These are phyloP conservation scores for Taurulus bubalis DNA, from an alignment of 2,113 vertebrate genomes.

Conservation along the genomic window DNA sequence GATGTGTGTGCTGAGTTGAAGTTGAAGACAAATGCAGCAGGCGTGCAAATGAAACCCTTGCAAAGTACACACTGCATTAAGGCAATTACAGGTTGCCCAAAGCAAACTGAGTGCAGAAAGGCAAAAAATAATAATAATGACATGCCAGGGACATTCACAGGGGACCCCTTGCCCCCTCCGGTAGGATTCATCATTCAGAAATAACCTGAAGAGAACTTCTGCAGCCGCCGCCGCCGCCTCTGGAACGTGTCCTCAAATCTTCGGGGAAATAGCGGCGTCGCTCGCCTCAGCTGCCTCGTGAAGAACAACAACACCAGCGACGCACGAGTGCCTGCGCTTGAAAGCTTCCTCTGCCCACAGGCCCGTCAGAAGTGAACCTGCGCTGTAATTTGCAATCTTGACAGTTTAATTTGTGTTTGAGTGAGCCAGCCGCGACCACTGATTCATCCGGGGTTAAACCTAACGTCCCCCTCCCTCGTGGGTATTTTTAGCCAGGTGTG, in stretches of 20 bases:
- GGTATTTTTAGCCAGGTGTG: constrained; percentile 61
- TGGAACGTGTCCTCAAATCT: constrained; percentile 38
- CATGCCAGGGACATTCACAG: constrained; percentile 37
- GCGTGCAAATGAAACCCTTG: constrained; percentile 32
- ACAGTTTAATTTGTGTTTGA: neutral
- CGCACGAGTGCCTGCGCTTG: constrained; percentile 2
- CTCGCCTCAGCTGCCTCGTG: constrained; percentile 32
- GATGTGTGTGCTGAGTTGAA: neutral
- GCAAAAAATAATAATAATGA: constrained; percentile 13
- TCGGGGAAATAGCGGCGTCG: constrained; percentile 47
- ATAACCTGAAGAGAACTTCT: constrained; percentile 44
- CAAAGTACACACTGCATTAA: constrained; percentile 35
- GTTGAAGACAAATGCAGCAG: constrained; percentile 12
- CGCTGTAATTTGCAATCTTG: neutral
- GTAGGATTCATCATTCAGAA: constrained; percentile 37
- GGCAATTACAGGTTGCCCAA: constrained; percentile 6
- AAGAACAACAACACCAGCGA: constrained; percentile 31
- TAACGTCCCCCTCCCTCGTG: neutral
- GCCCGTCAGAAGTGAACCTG: neutral
- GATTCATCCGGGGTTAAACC: constrained; percentile 22
- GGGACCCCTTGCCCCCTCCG: constrained; percentile 22
- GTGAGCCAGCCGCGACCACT: constrained; percentile 16
- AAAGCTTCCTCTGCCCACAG: constrained; percentile 14
- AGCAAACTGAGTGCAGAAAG: constrained; percentile 33
- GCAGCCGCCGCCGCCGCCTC: constrained; percentile 32